A percentile compares a stretch with the other conserved stretches of the same genome.
phyloP scores from a whole-genome alignment of 2,797 vertebrate species.

The Calcarius lapponicus region DNA sequence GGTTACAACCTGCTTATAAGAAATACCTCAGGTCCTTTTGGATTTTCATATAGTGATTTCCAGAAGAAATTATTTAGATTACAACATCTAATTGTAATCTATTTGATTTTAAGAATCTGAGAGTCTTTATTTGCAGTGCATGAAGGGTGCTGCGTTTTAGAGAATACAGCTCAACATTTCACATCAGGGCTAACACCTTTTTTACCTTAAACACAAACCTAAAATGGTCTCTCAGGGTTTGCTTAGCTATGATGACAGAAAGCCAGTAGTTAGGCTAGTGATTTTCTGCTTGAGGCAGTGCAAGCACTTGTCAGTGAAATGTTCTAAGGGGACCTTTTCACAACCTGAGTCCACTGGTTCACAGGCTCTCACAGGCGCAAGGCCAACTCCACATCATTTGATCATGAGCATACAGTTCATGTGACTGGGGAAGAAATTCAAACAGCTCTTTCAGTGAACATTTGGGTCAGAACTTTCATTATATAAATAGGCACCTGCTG shows the following conservation, averaged over 20 bases:
- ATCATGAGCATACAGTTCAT: background rate
- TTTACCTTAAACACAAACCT: constrained; percentile 44
- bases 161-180: background rate
- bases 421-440: constrained; percentile 11
- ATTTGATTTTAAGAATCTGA: background rate
- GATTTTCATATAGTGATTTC: background rate
- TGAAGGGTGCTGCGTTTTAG: background rate
- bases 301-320: constrained; percentile 44
- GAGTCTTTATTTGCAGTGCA: background rate
- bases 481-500: background rate
- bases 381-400: background rate
- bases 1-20: background rate
- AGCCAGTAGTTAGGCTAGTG: background rate
- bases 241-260: constrained; percentile 38
- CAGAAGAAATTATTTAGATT: background rate
- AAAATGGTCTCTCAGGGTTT: constrained; percentile 23
- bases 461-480: background rate
- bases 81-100: background rate
- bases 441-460: background rate
- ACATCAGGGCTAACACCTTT: constrained; percentile 15
- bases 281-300: constrained; percentile 60
- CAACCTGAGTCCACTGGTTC: constrained; percentile 7
- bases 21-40: background rate
- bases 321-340: constrained; percentile 41
- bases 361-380: background rate